Evolutionary conservation across 2,797 vertebrate species (phyloP).

Genomic region (Bradypodion pumilum): DNA sequence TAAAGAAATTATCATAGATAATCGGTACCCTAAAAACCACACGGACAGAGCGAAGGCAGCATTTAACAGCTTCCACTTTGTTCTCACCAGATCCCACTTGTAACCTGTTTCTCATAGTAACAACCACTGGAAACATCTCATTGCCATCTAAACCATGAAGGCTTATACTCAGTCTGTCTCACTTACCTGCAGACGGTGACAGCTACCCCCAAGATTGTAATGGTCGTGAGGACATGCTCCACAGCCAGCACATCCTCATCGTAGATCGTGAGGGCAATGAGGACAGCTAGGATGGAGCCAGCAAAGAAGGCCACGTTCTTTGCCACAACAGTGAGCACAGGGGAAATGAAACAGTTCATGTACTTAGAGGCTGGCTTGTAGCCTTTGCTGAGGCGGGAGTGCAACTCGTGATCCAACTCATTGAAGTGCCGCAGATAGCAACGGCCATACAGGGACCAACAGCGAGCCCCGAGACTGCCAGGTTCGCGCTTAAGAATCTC

Average conservation of each 20-base stretch:
- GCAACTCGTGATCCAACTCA: conserved; percentile 95
- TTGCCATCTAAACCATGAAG: background rate
- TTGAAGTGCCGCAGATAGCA: conserved; percentile 98
- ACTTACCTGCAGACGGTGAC: conserved; percentile 94
- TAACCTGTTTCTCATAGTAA: background rate
- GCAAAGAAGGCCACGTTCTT: conserved; percentile 98
- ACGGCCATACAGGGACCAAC: conserved; percentile 97
- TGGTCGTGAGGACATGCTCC: conserved; percentile 93
- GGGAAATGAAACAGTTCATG: conserved; percentile 98
- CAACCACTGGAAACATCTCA: background rate
- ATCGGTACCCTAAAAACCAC: background rate
- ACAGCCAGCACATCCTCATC: conserved; percentile 95
- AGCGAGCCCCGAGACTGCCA: conserved; percentile 93
- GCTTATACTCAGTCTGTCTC: background rate
- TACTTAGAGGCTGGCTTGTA: conserved; percentile 98
- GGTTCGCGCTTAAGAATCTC: conserved; percentile 98
- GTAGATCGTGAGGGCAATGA: conserved; percentile 97
- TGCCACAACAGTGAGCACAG: conserved; percentile 91
- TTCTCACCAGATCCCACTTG: background rate
- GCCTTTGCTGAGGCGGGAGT: conserved; percentile 95
- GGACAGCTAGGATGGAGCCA: conserved; percentile 94
- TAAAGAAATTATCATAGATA: too few species aligned
- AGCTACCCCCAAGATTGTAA: conserved; percentile 93
- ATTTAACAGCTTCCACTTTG: background rate
- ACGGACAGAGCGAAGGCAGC: too few species aligned